Base-by-base conservation (phyloP, 2,113 vertebrate species). In the Nibea albiflora region DNA sequence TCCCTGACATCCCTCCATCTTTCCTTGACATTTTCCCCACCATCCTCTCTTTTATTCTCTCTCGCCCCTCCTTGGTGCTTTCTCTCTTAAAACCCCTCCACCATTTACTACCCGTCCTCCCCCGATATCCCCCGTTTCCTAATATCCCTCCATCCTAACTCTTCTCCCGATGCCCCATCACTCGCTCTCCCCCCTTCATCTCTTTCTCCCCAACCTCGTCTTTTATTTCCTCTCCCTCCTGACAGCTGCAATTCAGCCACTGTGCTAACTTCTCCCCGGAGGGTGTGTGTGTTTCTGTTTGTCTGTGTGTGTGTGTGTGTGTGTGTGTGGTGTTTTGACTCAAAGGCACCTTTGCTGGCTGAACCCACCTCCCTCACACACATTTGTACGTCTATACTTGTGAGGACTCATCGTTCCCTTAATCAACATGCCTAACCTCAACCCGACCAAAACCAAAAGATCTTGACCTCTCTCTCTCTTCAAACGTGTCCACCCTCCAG, bases 291-390 rank as follows among this genome's bases (percentile, higher is more conserved):
- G 20, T 50, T 1, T 54, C 1, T 14, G 6, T 66, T 5, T 69
- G 39, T 26, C n/a, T 44, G 60, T 79, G 6, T 60, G 66, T 80
- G 20, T 61, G 66, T 80, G 20, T 61, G 14, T 70, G n/a, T 17
- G 2, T 53, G 1, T 47, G 1, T 17, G 11, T 69, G 5, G 49
- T 54, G 67, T 5, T 46, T 42, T 20, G 61, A 77, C 56, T 70
- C 82, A 90, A 85, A 87, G 88, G 79, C 85, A 87, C 82, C 88
- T 78, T 68, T 64, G 54, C 76, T 35, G 65, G 0, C 46, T 74
- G 35, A 65, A 11, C 67, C n/a, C 12, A 19, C 42, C 83, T 62
- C 39, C 20, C 26, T 26, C 62, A 72, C 15, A 54, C 61, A 73
- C 49, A 2, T 56, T 17, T 64, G 35, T 31, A 11, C 44, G 26